Percentiles rank a stretch among this genome's conserved stretches.
These are phyloP conservation scores for Oryzias melastigma DNA, from an alignment of 2,113 vertebrate species.

Conservation along the genomic window DNA sequence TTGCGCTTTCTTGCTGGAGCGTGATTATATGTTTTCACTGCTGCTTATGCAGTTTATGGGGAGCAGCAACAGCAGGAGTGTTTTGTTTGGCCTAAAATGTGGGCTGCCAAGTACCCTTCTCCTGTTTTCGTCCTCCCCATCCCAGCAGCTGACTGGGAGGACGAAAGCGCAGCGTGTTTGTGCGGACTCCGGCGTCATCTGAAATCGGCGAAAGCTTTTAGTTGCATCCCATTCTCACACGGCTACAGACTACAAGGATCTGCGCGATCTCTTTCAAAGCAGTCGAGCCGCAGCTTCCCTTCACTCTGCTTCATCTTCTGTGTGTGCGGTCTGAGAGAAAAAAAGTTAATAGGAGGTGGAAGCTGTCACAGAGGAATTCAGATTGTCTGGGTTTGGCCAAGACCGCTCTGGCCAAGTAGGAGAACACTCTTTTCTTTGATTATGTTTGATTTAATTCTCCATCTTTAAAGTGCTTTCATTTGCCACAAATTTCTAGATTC, in stretches of 20 bases:
- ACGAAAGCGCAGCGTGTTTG: slow-evolving; percentile 35
- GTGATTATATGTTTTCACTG: slow-evolving; percentile 65
- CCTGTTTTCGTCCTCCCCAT: slow-evolving; percentile 18
- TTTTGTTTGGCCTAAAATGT: slow-evolving; percentile 60
- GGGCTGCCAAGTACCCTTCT: slow-evolving; percentile 27
- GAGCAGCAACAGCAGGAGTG: slow-evolving; percentile 33
- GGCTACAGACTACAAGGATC: slow-evolving; percentile 15
- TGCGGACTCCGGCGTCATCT: slow-evolving; percentile 36
- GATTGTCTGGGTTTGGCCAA: slow-evolving; percentile 41
- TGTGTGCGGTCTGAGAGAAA: slow-evolving; percentile 56
- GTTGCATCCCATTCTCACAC: slow-evolving; percentile 35
- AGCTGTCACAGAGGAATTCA: slow-evolving; percentile 54
- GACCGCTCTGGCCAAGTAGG: slow-evolving; percentile 47
- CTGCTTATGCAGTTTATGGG: slow-evolving; percentile 52
- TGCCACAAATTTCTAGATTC: slow-evolving; percentile 2
- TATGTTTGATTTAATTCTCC: slow-evolving; percentile 47
- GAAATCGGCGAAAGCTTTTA: slow-evolving; percentile 35
- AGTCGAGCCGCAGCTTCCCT: slow-evolving; percentile 20
- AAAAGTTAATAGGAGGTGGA: slow-evolving; percentile 55
- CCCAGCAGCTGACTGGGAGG: slow-evolving; percentile 13
- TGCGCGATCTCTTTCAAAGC: slow-evolving; percentile 49
- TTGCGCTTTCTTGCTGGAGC: slow-evolving; percentile 56
- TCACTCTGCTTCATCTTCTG: slow-evolving; percentile 28
- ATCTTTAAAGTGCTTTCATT: slow-evolving; percentile 18
- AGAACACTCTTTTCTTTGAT: slow-evolving; percentile 49